Conservation (phyloP, 2,888 invertebrate species). For the Herminia tarsipennalis region DNA sequence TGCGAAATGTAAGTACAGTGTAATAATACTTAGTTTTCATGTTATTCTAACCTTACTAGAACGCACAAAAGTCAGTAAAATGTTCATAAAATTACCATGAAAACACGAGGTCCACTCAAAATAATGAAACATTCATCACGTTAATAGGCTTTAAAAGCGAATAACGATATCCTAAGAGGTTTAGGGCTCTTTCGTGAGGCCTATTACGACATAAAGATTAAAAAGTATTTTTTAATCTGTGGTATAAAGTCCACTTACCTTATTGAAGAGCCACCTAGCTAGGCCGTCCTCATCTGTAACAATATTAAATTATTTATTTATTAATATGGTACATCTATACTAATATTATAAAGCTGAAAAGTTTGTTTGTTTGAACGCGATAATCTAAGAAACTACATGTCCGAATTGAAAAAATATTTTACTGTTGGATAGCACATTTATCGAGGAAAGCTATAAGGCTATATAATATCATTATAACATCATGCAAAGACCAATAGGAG, state of each 20-base stretch:
- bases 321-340: too few species aligned
- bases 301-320: constrained; percentile 16
- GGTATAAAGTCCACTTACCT: constrained; percentile 48
- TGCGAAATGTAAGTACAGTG: too few species aligned
- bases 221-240: constrained; percentile 17
- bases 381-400: too few species aligned
- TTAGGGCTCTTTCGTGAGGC: constrained; percentile 25
- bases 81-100: constrained; percentile 31
- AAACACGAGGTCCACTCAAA: constrained; percentile 37
- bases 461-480: too few species aligned
- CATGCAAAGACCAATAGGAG: too few species aligned
- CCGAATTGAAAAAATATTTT: too few species aligned
- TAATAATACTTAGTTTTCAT: too few species aligned
- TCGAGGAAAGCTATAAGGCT: too few species aligned
- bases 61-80: constrained; percentile 24
- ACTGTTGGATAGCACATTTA: too few species aligned
- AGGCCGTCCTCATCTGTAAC: constrained; percentile 54
- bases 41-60: too few species aligned
- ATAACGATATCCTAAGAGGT: constrained; percentile 36
- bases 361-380: too few species aligned
- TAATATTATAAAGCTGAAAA: too few species aligned
- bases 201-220: constrained; percentile 5
- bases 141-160: constrained; percentile 34
- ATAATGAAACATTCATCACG: constrained; percentile 50
- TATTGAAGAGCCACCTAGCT: constrained; percentile 25